phyloP scores from a whole-genome alignment of 2,888 invertebrate genomes.

The Sussaba pulchella region DNA sequence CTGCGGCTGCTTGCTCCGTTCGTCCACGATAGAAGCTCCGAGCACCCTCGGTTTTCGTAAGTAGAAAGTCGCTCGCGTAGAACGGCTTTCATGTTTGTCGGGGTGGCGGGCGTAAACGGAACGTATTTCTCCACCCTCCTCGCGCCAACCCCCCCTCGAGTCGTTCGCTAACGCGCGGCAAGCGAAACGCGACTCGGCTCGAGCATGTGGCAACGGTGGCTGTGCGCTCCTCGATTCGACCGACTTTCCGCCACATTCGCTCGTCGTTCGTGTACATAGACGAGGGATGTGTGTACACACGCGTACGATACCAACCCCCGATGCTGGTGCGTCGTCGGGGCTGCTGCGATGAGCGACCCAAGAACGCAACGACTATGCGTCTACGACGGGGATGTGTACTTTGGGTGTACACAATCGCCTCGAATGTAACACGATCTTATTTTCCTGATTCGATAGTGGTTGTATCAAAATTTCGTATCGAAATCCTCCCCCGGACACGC shows the following conservation, averaged over 20 bases:
- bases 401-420: conserved; percentile 18
- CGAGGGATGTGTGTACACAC: no score
- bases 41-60: conserved; percentile 48
- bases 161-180: conserved; percentile 8
- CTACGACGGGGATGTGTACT: conserved; percentile 16
- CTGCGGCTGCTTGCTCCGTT: conserved; percentile 38
- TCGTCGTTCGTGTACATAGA: conserved; percentile 1
- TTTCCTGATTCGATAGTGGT: conserved; percentile 12
- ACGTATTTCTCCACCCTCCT: conserved; percentile 27
- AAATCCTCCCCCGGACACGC: neutral
- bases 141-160: neutral
- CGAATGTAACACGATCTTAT: conserved; percentile 28
- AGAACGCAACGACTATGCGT: conserved; percentile 9
- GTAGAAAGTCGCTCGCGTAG: conserved; percentile 58
- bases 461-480: conserved; percentile 6
- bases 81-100: conserved; percentile 57
- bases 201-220: conserved; percentile 38
- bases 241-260: conserved; percentile 53
- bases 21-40: conserved; percentile 25
- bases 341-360: conserved; percentile 14
- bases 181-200: conserved; percentile 34
- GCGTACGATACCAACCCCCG: no score
- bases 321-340: neutral
- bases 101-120: conserved; percentile 19
- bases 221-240: conserved; percentile 53